These are phyloP conservation scores for Poecilia picta DNA, from an alignment of 2,797 vertebrate species.

Conservation along the genomic window DNA sequence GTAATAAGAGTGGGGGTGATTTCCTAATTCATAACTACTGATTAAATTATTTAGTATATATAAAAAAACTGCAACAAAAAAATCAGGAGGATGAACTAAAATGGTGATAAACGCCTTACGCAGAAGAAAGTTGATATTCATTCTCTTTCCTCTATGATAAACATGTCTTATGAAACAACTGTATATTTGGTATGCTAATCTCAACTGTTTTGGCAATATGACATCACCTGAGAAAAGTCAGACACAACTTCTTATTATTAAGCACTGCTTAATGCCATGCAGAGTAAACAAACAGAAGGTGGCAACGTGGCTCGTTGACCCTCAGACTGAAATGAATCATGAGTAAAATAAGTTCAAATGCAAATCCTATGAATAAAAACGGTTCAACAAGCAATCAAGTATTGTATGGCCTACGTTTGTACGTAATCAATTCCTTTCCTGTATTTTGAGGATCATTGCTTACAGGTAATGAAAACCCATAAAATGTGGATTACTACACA, in stretches of 20 bases:
- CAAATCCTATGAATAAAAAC: neutral
- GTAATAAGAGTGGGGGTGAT: neutral
- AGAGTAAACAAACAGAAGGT: neutral
- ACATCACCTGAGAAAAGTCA: neutral
- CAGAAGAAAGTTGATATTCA: neutral
- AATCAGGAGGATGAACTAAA: neutral
- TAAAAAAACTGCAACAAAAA: neutral
- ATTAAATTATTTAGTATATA: neutral
- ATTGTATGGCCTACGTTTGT: neutral
- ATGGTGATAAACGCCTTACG: neutral
- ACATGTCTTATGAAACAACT: neutral
- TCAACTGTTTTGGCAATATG: neutral
- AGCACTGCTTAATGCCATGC: neutral
- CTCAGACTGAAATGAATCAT: neutral
- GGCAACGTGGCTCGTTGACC: neutral
- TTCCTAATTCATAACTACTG: neutral
- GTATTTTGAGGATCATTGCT: neutral
- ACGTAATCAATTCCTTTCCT: neutral
- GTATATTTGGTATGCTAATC: neutral
- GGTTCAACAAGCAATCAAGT: neutral
- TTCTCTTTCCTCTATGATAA: neutral
- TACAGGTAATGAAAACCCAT: neutral
- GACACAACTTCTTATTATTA: neutral
- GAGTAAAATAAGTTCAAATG: neutral
- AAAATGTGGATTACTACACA: neutral